Base-by-base conservation (phyloP, 2,888 invertebrate species). In the Cheilosia scutellata region DNA sequence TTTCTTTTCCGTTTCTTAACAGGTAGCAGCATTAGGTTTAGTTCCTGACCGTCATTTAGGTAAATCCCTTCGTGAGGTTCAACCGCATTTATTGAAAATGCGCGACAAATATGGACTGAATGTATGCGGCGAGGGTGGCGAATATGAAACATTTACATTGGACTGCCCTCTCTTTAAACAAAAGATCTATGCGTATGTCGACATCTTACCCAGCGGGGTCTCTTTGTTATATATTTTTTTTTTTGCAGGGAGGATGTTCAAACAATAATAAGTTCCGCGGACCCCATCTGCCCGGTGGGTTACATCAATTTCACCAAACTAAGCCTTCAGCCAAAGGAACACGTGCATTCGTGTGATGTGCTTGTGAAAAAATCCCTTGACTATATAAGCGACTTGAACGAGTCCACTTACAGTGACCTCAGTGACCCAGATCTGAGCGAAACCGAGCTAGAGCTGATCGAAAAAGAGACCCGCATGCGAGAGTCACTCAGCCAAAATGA, bases 91-190 rank as follows among this genome's bases (percentile, higher is more conserved):
- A 90, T 92, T 96, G 88, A 94, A 96, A 92, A 97, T 99, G 96
- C 96, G 97, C 90, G 96, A 97, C 91, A 97, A 98, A 93, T 99
- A 97, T 93, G 98, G 98, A 68, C 94, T 98, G 87, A 98, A 98
- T 93, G 95, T 98, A 51, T 99, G 98, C 93, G 99, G 99, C 25
- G 99, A 99, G 93, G 99, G 99, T 58, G 99, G 99, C 68, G 99
- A 99, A 93, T 99, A 98, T 92, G 99, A 99, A 93, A 98, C 99
- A 37, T 97, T 99, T 92, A 98, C 98, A 6, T 93, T 99, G 84
- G 98, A 99, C 94, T 99, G 99, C 93, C 99, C 99, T 5, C 94
- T 99, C 84, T 99, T 98, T 93, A 96, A 95, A 91, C 97, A 97
- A 93, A 95, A 95, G 91, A 96, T 99, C 93, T 95, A 96, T 88